Conservation (phyloP, 2,113 vertebrate genomes). For the Lethenteron reissneri region DNA sequence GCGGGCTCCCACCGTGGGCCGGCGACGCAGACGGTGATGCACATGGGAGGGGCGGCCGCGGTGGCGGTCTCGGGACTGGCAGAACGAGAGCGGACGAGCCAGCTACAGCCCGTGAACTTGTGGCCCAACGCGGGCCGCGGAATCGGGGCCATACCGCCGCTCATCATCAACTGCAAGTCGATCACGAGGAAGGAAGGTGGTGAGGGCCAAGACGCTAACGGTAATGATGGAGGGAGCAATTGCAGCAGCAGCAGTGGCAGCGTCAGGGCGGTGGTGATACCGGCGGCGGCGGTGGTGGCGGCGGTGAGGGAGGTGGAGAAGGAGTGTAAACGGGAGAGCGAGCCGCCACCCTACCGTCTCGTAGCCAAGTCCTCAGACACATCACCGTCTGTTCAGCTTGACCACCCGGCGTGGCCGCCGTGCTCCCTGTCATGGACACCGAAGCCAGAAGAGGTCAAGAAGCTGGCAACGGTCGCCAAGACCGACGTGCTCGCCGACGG, state of each 20-base stretch:
- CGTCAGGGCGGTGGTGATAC: neutral
- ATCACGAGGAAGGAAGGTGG: conserved; percentile 33
- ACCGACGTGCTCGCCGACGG: conserved; percentile 21
- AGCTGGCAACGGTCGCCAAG: conserved; percentile 12
- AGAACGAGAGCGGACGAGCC: no score
- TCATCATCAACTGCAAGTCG: conserved; percentile 77
- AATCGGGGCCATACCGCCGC: conserved; percentile 35
- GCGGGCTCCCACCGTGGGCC: conserved; percentile 19
- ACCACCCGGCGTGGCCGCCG: conserved; percentile 13
- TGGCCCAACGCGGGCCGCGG: conserved; percentile 12
- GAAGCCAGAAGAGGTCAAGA: conserved; percentile 23
- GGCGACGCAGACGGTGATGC: conserved; percentile 18
- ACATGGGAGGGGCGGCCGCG: no score
- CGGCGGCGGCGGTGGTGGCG: neutral
- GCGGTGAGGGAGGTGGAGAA: neutral
- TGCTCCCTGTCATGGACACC: conserved; percentile 14
- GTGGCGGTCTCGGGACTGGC: no score
- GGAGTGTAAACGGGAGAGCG: neutral
- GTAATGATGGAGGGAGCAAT: conserved; percentile 16
- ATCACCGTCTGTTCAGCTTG: conserved; percentile 29
- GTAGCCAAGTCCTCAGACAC: conserved; percentile 19
- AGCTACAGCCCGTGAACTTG: no score
- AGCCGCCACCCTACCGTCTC: conserved; percentile 24
- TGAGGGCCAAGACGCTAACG: conserved; percentile 10
- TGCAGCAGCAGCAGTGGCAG: conserved; percentile 15